Conservation (phyloP, 1,140 invertebrate species). For the Drosophila malerkotliana region DNA sequence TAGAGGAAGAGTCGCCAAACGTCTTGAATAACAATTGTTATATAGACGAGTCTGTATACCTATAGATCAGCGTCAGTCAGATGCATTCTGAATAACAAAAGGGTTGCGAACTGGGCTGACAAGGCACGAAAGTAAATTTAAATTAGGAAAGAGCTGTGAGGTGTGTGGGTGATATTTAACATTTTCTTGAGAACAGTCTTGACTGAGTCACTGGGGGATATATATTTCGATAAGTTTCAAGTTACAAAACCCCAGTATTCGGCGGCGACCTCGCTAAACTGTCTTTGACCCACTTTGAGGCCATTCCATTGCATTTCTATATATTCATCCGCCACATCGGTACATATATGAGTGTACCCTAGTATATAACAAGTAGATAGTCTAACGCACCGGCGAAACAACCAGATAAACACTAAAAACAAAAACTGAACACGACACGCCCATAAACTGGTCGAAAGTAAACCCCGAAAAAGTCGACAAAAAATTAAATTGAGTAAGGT, state of each 20-base stretch:
- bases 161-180: not conserved
- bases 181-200: not conserved
- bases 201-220: not conserved
- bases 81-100: conserved; percentile 67
- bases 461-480: conserved; percentile 47
- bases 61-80: conserved; percentile 45
- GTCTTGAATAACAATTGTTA: conserved; percentile 68
- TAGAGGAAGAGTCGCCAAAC: conserved; percentile 33
- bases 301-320: conserved; percentile 41
- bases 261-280: conserved; percentile 63
- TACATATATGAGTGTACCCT: conserved; percentile 37
- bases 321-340: conserved; percentile 24
- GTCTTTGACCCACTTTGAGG: conserved; percentile 70
- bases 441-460: conserved; percentile 76
- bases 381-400: conserved; percentile 65
- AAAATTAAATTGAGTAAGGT: conserved; percentile 74
- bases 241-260: not conserved
- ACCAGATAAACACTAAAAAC: conserved; percentile 37
- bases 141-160: conserved; percentile 21
- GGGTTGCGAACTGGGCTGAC: conserved; percentile 23
- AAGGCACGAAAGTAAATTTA: conserved; percentile 27
- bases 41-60: conserved; percentile 6
- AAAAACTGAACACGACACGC: conserved; percentile 36
- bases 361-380: conserved; percentile 56
- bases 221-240: not conserved